Conservation (phyloP, 2,888 invertebrate genomes). For the Cephus pulcher region DNA sequence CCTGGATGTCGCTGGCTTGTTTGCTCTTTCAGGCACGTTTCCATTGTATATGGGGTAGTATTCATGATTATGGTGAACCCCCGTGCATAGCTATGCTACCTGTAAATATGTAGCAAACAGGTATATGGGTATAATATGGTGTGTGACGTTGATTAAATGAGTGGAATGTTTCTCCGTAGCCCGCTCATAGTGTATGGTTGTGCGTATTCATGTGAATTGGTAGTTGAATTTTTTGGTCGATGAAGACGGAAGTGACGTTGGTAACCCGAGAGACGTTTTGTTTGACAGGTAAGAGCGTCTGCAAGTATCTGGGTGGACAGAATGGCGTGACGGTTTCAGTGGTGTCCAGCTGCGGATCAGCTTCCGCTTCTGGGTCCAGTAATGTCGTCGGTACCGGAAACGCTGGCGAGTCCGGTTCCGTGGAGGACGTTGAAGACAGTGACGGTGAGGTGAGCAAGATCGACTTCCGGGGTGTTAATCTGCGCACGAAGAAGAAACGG, state of each 20-base stretch:
- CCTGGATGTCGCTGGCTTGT: slow-evolving; percentile 32
- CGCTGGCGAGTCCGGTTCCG: slow-evolving; percentile 38
- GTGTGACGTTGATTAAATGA: background rate
- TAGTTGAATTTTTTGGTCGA: background rate
- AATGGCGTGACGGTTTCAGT: slow-evolving; percentile 71
- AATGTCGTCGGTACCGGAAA: slow-evolving; percentile 31
- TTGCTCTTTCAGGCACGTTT: slow-evolving; percentile 44
- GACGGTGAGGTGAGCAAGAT: slow-evolving; percentile 86
- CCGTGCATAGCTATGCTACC: background rate
- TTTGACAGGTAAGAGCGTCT: slow-evolving; percentile 56
- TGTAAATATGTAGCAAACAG: background rate
- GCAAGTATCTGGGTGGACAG: slow-evolving; percentile 62
- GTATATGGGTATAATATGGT: background rate
- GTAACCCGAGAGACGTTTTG: background rate
- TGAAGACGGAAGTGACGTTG: background rate
- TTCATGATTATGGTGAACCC: slow-evolving; percentile 32
- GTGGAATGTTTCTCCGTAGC: background rate
- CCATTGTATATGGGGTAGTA: slow-evolving; percentile 19
- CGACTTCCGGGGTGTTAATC: slow-evolving; percentile 78
- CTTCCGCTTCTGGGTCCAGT: slow-evolving; percentile 39
- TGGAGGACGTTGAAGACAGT: slow-evolving; percentile 71
- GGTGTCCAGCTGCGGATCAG: slow-evolving; percentile 67
- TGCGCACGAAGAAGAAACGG: slow-evolving; percentile 75
- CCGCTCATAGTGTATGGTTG: background rate
- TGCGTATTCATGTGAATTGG: background rate